phyloP scores from a whole-genome alignment of 1,140 invertebrate species.

The Lycorma delicatula region DNA sequence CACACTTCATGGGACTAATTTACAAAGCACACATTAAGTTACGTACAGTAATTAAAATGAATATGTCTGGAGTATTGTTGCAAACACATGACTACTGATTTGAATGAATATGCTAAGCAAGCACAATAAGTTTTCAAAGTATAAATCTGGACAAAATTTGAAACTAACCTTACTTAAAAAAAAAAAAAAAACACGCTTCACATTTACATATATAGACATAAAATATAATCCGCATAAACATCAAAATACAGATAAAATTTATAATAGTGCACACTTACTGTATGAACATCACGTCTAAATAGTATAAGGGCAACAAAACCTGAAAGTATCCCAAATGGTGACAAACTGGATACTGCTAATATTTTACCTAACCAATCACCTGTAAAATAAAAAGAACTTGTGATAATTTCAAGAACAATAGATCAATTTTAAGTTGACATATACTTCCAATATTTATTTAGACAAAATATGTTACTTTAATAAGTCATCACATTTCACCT shows the following conservation, averaged over 20 bases:
- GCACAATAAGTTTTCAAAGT: too few species aligned
- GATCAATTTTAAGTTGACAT: neutral
- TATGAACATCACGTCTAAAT: conserved; percentile 85
- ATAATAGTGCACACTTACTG: conserved; percentile 50
- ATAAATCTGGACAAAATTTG: too few species aligned
- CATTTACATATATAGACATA: neutral
- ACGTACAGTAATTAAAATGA: too few species aligned
- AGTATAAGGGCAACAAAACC: conserved; percentile 77
- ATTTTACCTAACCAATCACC: conserved; percentile 70
- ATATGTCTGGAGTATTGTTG: too few species aligned
- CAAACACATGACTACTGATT: too few species aligned
- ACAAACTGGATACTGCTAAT: conserved; percentile 70
- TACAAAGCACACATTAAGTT: too few species aligned
- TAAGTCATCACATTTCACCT: too few species aligned
- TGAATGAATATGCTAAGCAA: too few species aligned
- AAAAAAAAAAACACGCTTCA: conserved; percentile 9
- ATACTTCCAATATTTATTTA: too few species aligned
- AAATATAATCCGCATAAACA: neutral
- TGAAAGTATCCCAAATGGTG: conserved; percentile 71
- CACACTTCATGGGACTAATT: too few species aligned
- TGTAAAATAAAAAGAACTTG: conserved; percentile 41
- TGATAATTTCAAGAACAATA: neutral
- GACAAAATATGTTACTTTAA: too few species aligned
- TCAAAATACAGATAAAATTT: conserved; percentile 21
- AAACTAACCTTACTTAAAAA: conserved; percentile 3